A percentile compares a stretch with the other conserved stretches of the same genome.
Conservation (phyloP, 2,797 vertebrate species). For the Esox masquinongy region DNA sequence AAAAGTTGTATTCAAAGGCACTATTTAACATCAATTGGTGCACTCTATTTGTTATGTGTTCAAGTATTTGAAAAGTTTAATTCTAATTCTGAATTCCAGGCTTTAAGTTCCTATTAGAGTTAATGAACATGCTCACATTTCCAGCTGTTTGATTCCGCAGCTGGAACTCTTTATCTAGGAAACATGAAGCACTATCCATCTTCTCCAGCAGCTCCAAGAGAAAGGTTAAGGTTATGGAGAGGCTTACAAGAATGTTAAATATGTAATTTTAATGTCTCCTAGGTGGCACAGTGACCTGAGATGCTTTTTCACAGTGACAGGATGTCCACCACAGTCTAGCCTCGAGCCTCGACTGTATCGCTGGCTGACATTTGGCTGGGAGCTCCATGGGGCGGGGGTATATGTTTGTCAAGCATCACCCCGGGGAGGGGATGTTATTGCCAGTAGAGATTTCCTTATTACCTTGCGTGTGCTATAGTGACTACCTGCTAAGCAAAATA, state of each 20-base stretch:
- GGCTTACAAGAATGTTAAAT: slow-evolving; percentile 44
- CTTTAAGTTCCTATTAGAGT: slow-evolving; percentile 5
- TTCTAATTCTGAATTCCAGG: slow-evolving; percentile 2
- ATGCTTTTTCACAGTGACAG: too few relatives aligned
- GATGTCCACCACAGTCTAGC: too few relatives aligned
- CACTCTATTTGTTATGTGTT: neutral
- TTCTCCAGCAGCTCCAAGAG: slow-evolving; percentile 35
- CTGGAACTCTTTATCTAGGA: slow-evolving; percentile 36
- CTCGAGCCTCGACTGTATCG: too few relatives aligned
- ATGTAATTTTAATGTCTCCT: slow-evolving; percentile 15
- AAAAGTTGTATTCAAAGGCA: too few relatives aligned
- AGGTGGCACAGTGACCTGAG: too few relatives aligned
- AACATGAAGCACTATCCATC: slow-evolving; percentile 46
- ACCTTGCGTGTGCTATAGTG: too few relatives aligned
- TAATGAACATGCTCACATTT: slow-evolving; percentile 31
- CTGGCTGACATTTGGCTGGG: too few relatives aligned
- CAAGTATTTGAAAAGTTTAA: neutral
- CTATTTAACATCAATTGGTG: neutral
- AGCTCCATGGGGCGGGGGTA: too few relatives aligned
- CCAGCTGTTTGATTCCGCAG: slow-evolving; percentile 42
- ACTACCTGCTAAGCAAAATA: too few relatives aligned
- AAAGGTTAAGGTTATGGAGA: slow-evolving; percentile 37
- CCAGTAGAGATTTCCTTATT: too few relatives aligned
- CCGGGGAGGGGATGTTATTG: too few relatives aligned
- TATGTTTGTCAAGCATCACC: too few relatives aligned